Evolutionary conservation across 2,888 invertebrate genomes (phyloP).

Genomic region (Acheta domesticus): DNA sequence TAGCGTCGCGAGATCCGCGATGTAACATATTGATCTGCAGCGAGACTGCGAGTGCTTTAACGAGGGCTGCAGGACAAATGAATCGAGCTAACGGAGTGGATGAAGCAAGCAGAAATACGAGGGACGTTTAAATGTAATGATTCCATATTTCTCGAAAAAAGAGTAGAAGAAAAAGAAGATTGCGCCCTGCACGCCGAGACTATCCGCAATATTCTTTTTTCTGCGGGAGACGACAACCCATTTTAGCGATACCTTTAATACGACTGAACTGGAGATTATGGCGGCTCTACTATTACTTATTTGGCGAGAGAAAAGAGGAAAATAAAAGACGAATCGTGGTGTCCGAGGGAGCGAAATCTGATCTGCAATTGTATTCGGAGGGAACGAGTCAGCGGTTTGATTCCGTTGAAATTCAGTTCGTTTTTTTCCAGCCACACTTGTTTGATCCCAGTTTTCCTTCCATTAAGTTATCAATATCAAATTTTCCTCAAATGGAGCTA

Average conservation of each 20-base stretch:
- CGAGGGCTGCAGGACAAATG: not conserved
- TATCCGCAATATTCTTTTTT: not conserved
- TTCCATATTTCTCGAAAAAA: not conserved
- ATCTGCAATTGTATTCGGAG: no score
- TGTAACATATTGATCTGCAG: not conserved
- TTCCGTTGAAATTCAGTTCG: no score
- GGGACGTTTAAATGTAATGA: not conserved
- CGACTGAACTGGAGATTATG: not conserved
- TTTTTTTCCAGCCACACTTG: no score
- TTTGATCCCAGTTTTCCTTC: no score
- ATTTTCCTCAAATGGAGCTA: no score
- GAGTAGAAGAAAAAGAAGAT: not conserved
- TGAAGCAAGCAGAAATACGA: not conserved
- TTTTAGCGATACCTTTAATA: not conserved
- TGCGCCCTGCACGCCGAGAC: no score
- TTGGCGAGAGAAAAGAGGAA: not conserved
- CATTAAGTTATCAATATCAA: no score
- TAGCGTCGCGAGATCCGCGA: not conserved
- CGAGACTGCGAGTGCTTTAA: not conserved
- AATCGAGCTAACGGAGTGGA: conserved; percentile 2
- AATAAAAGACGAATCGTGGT: not conserved
- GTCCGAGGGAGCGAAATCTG: no score
- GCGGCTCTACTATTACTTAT: not conserved
- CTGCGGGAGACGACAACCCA: not conserved
- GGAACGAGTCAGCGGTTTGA: no score